Conservation (phyloP, 1,140 invertebrate species). For the Rhizoglyphus robini region DNA sequence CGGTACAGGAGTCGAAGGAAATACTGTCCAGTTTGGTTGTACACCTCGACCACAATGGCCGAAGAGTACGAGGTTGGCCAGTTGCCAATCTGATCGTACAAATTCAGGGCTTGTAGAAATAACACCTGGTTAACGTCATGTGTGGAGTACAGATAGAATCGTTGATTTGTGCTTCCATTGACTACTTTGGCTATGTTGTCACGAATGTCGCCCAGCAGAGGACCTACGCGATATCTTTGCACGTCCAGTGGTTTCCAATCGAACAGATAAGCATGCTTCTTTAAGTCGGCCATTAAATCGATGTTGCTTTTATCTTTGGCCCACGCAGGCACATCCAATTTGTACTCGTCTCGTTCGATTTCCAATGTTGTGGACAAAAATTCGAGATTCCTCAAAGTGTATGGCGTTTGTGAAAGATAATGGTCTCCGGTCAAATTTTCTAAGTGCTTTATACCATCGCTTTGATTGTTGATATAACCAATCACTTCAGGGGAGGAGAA, state of each 20-base stretch:
- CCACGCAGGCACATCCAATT: conserved; percentile 15
- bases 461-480: neutral
- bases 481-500: neutral
- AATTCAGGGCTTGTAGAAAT: conserved; percentile 1
- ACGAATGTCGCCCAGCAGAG: neutral
- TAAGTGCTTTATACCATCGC: neutral
- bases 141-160: conserved; percentile 13
- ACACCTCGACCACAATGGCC: conserved; percentile 5
- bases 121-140: conserved; percentile 17
- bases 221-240: conserved; percentile 15
- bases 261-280: conserved; percentile 14
- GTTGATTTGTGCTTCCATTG: neutral
- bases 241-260: conserved; percentile 10
- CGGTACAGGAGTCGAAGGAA: neutral
- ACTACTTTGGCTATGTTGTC: neutral
- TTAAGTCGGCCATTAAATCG: neutral
- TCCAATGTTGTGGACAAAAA: conserved; percentile 14
- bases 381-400: neutral
- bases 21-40: neutral
- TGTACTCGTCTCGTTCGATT: conserved; percentile 18
- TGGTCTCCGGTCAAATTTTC: neutral
- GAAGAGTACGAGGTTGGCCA: conserved; percentile 3
- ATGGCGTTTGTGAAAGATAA: neutral
- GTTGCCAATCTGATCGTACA: conserved; percentile 12
- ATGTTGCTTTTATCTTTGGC: neutral